phyloP scores from a whole-genome alignment of 2,113 vertebrate species.

The Colinus virginianus region DNA sequence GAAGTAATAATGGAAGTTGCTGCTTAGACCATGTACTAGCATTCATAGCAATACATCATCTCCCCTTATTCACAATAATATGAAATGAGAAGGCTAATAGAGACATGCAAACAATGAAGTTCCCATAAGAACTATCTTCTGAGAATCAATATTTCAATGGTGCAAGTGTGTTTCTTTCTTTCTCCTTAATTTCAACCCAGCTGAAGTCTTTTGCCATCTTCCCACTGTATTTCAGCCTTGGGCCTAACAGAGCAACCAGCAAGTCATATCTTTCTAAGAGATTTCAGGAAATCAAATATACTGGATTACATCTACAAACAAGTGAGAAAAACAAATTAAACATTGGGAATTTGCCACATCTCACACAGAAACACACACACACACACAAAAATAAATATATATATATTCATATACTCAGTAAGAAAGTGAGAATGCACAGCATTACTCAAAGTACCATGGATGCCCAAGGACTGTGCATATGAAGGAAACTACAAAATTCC shows the following conservation, averaged over 20 bases:
- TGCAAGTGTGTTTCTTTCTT: background rate
- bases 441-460: background rate
- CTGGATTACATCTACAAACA: background rate
- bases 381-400: too few relatives aligned
- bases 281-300: background rate
- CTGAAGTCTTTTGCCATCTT: background rate
- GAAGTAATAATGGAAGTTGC: constrained; percentile 35
- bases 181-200: background rate
- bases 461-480: background rate
- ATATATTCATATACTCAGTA: background rate
- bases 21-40: background rate
- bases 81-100: constrained; percentile 20
- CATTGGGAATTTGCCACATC: background rate
- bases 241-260: background rate
- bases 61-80: constrained; percentile 10
- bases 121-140: background rate
- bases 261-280: background rate
- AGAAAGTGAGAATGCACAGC: background rate
- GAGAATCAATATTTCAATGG: background rate
- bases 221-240: background rate
- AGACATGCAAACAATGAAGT: background rate
- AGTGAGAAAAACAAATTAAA: background rate
- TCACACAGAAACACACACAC: background rate
- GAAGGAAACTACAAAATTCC: background rate
- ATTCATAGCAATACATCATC: background rate